These are phyloP conservation scores for Aphelinus certus DNA, from an alignment of 1,140 invertebrate genomes.

Conservation along the genomic window DNA sequence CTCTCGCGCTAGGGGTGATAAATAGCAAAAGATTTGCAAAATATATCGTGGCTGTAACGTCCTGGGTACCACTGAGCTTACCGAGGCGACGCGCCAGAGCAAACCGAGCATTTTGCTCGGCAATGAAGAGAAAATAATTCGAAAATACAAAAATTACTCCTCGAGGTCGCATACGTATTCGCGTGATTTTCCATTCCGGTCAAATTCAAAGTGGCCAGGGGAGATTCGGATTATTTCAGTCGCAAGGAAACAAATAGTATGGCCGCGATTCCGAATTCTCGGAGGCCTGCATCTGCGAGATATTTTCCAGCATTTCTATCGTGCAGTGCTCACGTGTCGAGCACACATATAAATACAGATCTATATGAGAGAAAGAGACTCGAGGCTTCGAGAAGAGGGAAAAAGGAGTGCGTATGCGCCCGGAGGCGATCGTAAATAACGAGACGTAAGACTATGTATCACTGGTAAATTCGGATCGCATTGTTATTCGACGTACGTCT, in stretches of 20 bases:
- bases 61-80: not conserved
- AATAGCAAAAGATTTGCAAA: conserved; percentile 55
- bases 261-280: too few relatives aligned
- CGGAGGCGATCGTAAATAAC: conserved; percentile 37
- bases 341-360: too few relatives aligned
- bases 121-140: not conserved
- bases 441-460: conserved; percentile 31
- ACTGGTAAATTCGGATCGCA: conserved; percentile 36
- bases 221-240: too few relatives aligned
- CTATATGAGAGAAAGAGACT: too few relatives aligned
- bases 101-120: not conserved
- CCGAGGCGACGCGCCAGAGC: not conserved
- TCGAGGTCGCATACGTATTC: too few relatives aligned
- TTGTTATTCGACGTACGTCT: conserved; percentile 41
- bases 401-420: not conserved
- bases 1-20: conserved; percentile 42
- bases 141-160: too few relatives aligned
- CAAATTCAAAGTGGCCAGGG: too few relatives aligned
- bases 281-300: too few relatives aligned
- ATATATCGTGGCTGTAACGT: conserved; percentile 45
- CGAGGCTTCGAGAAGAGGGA: not conserved
- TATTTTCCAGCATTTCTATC: too few relatives aligned
- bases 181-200: too few relatives aligned
- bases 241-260: too few relatives aligned
- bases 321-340: too few relatives aligned